Percentiles rank a stretch among this genome's conserved stretches.
Conservation (phyloP, 2,888 invertebrate species). For the Pheosia tremula region DNA sequence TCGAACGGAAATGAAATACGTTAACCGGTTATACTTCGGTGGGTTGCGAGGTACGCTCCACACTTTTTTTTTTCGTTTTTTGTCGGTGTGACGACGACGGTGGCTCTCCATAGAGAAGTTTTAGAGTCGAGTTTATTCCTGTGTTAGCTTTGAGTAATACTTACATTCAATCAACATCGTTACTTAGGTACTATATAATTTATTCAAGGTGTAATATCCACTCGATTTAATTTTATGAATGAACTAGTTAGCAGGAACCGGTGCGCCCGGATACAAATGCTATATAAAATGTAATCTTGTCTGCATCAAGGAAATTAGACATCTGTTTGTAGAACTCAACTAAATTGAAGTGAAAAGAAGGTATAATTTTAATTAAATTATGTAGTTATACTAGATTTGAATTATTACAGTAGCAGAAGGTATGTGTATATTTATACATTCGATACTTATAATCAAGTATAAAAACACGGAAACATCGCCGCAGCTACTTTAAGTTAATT, state of each 20-base stretch:
- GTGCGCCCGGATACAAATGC: conserved; percentile 33
- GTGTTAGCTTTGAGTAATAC: conserved; percentile 14
- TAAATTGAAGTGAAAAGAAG: conserved; percentile 8
- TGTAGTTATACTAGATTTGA: too few species aligned
- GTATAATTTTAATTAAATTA: background rate
- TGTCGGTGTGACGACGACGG: conserved; percentile 37
- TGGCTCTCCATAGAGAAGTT: conserved; percentile 31
- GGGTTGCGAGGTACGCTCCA: conserved; percentile 56
- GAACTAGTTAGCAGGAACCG: conserved; percentile 27
- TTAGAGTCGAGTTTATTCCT: conserved; percentile 18
- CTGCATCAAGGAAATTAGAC: conserved; percentile 30
- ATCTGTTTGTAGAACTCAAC: conserved; percentile 22
- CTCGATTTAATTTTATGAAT: conserved; percentile 33
- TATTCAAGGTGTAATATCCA: conserved; percentile 24
- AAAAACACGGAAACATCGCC: too few species aligned
- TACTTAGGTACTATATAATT: conserved; percentile 18
- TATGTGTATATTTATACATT: too few species aligned
- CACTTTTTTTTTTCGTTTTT: conserved; percentile 58
- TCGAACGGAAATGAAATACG: conserved; percentile 83
- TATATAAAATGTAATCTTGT: conserved; percentile 36
- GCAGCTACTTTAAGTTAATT: too few species aligned
- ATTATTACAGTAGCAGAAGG: too few species aligned
- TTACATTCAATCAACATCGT: conserved; percentile 13
- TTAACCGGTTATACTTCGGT: conserved; percentile 77
- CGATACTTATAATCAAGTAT: too few species aligned